Evolutionary conservation across 2,113 vertebrate species (phyloP).

Genomic region (Glaucidium brasilianum): DNA sequence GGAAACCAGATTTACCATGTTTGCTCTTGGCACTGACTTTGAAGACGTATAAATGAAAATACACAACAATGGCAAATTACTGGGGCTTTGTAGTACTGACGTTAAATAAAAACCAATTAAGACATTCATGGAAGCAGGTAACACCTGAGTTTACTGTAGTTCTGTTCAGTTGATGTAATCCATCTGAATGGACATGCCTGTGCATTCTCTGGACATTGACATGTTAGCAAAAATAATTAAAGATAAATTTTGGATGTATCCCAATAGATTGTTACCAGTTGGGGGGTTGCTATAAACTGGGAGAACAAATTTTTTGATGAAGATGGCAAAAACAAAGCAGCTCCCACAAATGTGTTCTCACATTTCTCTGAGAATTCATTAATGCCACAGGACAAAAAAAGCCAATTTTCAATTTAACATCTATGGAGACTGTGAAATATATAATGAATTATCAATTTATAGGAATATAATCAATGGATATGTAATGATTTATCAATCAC

Average conservation of each 20-base stretch:
- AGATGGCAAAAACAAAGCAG: background rate
- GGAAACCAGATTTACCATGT: background rate
- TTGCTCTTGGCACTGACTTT: background rate
- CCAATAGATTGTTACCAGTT: rapidly evolving
- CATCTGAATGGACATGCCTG: rapidly evolving
- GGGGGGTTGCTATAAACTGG: background rate
- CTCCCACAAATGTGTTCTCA: background rate
- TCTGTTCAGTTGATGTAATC: background rate
- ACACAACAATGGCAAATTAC: background rate
- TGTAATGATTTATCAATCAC: background rate
- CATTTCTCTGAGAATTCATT: background rate
- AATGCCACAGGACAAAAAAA: background rate
- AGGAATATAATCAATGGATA: background rate
- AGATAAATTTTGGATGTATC: background rate
- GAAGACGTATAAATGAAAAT: background rate
- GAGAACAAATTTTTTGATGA: background rate
- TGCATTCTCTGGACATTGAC: background rate
- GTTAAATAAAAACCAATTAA: background rate
- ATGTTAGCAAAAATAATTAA: background rate
- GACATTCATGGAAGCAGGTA: background rate
- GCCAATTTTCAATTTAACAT: background rate
- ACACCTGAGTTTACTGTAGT: background rate
- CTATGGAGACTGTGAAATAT: background rate
- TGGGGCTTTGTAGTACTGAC: background rate
- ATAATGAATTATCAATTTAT: background rate